Base-by-base conservation (phyloP, 2,888 invertebrate genomes). In the Aproaerema taeniolella region DNA sequence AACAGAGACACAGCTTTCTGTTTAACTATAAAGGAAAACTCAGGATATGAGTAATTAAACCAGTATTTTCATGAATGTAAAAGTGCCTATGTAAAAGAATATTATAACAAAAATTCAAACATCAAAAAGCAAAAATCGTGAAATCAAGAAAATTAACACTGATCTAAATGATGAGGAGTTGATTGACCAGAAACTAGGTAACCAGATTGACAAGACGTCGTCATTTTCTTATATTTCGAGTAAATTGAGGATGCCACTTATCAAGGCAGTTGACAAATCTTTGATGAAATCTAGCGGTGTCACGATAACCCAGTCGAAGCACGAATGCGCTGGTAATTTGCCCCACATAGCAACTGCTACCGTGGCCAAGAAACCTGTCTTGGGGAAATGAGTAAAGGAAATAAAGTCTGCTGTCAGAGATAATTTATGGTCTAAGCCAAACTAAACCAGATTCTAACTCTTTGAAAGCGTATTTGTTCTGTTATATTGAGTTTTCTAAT, bases 181-280 rank as follows among this genome's bases (percentile, higher is more conserved):
- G 65, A 75, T 41, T 71, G 74, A 74, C 69, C 79, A 61, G 44
- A 58, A 80, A 67, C 54, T 75, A 65, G 79, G 75, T 74, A 75
- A 78, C 77, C 67, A 69, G 66, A 76, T 75, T 63, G 68, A 75
- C 68, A 72, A 58, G 55, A 61, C 67, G 70, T 56, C 68, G 67
- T 73, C 67, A 68, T 63, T 44, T 53, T 48, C 48, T 58, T 49
- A 42, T 25, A 56, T 62, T 61, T 67, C 66, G 64, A 67, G 62
- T 62, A 74, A 80, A 82, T 83, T 82, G 80, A 80, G 80, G 79
- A 80, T 71, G 72, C 69, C 61, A 71, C 71, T 70, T 72, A 79
- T 73, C 74, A 73, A 67, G 63, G 67, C 67, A 47, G 59, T 75
- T 71, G 68, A 67, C 66, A 59, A 69, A 73, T 73, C 74, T 66